Evolutionary conservation across 2,888 invertebrate genomes (phyloP).

Genomic region (Schizotus pectinicornis): DNA sequence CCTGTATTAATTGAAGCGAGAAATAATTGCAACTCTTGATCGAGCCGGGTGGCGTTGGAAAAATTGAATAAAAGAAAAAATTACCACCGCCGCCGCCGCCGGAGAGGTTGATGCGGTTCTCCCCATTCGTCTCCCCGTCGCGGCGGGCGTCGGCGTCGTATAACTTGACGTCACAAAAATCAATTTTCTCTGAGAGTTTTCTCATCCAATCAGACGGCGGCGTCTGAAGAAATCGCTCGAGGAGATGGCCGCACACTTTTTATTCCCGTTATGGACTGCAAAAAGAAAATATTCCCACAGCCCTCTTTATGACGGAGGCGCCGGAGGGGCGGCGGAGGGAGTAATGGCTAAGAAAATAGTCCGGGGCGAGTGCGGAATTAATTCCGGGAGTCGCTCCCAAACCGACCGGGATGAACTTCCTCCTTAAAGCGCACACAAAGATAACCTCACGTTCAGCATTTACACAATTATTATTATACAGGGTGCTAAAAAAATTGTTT

Average conservation of each 20-base stretch:
- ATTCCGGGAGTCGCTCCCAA: neutral
- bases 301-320: conserved; percentile 38
- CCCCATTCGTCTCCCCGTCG: no score
- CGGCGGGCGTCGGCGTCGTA: neutral
- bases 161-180: conserved; percentile 47
- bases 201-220: conserved; percentile 42
- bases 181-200: conserved; percentile 47
- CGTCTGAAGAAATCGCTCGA: conserved; percentile 41
- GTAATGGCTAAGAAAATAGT: conserved; percentile 27
- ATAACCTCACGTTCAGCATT: no score
- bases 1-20: no score
- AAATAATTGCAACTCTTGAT: no score
- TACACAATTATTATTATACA: no score
- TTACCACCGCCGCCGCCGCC: no score
- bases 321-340: conserved; percentile 15
- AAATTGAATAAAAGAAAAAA: no score
- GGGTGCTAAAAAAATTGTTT: no score
- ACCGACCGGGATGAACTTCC: no score
- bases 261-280: conserved; percentile 36
- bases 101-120: no score
- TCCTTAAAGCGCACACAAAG: no score
- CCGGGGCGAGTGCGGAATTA: conserved; percentile 12
- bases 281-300: conserved; percentile 41
- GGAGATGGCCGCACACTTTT: conserved; percentile 42
- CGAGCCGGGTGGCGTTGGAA: no score